Evolutionary conservation across 2,888 invertebrate species (phyloP).

Genomic region (Globia sparganii): DNA sequence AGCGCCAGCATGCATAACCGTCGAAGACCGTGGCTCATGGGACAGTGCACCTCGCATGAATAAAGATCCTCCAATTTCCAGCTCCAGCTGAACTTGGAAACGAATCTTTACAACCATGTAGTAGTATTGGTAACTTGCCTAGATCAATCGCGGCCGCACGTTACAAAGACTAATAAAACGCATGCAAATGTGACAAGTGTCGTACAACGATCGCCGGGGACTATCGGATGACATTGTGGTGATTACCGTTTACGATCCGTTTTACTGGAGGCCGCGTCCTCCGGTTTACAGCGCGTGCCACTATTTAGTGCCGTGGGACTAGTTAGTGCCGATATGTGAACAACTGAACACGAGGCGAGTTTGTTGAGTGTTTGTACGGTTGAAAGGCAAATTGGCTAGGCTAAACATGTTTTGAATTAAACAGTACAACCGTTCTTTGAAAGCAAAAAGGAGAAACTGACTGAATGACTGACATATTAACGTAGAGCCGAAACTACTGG

Average conservation of each 20-base stretch:
- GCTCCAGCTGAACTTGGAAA: background rate
- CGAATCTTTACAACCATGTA: constrained; percentile 14
- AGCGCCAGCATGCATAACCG: background rate
- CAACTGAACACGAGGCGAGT: constrained; percentile 31
- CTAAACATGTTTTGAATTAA: constrained; percentile 3
- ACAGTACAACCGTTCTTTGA: background rate
- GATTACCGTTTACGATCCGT: constrained; percentile 59
- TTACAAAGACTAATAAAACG: constrained; percentile 41
- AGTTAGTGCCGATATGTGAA: constrained; percentile 43
- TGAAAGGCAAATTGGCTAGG: background rate
- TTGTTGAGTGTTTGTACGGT: constrained; percentile 17
- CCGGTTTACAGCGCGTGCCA: constrained; percentile 46
- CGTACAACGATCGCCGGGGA: constrained; percentile 8
- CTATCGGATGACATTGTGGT: constrained; percentile 38
- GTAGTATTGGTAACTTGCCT: background rate
- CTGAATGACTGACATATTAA: too few relatives aligned
- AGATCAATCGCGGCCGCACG: constrained; percentile 6
- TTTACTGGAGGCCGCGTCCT: constrained; percentile 45
- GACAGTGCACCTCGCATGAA: background rate
- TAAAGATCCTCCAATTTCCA: background rate
- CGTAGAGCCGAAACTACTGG: too few relatives aligned
- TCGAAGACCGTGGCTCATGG: background rate
- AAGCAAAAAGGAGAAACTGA: too few relatives aligned
- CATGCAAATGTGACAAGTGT: constrained; percentile 43
- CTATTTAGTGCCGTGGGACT: constrained; percentile 42